Evolutionary conservation across 2,113 vertebrate species (phyloP), one percentile per base, ranked within the genome.

Genomic region (Larimichthys crocea): DNA sequence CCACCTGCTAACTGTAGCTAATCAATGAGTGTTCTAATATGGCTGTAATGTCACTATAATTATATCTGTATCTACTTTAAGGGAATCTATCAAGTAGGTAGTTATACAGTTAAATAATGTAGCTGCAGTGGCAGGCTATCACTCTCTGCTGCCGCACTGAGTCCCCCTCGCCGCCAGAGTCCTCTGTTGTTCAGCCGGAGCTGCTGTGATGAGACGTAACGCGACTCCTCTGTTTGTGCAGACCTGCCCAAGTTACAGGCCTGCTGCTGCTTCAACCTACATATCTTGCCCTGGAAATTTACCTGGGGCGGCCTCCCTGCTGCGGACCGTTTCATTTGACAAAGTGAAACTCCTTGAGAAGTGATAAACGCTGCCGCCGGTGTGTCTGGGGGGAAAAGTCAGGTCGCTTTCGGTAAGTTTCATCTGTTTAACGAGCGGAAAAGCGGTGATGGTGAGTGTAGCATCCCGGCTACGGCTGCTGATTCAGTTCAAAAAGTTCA

Each of bases 381-480:
- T 56, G 9, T 16, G 74, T 46, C 44, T 15, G 12, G 11, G 63
- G 24, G 63, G 67, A 17, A 31, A 29, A 53, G 72, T 72, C 67
- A 0, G 26, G 59, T 82, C 64, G 63, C 56, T 83, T 69, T 87
- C 82, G 92, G 91, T 94, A 56, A 90, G 93, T 91, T 91, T 79
- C n/a, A 24, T 64, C 49, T 9, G 69, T 46, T 35, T 53, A 3
- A 5, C 15, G 69, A 29, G 69, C 72, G 79, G 49, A 82, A 89
- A 74, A 69, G 70, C 50, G 61, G 62, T 12, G 79, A 15, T 60
- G 69, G 31, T 17, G 59, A 59, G 56, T 49, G 69, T 66, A 86
- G 76, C 87, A 82, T 87, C 80, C 74, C 53, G 61, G 86, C 82
- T 85, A 84, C 67, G 50, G 24, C 71, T n/a, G 69, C 67, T 52